phyloP scores from a whole-genome alignment of 2,888 invertebrate genomes.

The Acleris emargana region DNA sequence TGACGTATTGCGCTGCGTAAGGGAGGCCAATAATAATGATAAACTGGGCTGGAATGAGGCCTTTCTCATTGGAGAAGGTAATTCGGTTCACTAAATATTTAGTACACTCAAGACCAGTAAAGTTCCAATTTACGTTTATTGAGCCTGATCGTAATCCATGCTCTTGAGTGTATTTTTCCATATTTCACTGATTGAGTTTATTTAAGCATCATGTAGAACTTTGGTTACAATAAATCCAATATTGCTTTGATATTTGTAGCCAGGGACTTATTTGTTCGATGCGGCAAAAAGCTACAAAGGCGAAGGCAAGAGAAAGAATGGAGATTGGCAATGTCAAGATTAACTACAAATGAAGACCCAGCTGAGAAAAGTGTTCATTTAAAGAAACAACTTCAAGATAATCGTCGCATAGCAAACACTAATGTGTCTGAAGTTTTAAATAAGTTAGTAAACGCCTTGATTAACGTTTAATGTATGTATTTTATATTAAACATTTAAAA shows the following conservation, averaged over 20 bases:
- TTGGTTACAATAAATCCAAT: neutral
- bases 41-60: conserved; percentile 71
- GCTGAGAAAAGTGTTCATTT: conserved; percentile 81
- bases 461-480: neutral
- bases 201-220: too few species aligned
- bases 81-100: neutral
- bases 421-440: conserved; percentile 82
- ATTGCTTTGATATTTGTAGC: conserved; percentile 63
- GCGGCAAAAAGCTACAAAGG: conserved; percentile 86
- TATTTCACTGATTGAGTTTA: too few species aligned
- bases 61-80: conserved; percentile 75
- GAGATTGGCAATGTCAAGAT: conserved; percentile 81
- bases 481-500: too few species aligned
- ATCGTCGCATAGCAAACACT: conserved; percentile 74
- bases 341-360: conserved; percentile 82
- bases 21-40: conserved; percentile 69
- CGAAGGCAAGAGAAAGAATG: conserved; percentile 86
- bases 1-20: conserved; percentile 75
- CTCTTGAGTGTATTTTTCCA: too few species aligned
- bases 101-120: too few species aligned
- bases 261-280: conserved; percentile 85
- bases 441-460: conserved; percentile 70
- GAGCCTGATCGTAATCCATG: too few species aligned
- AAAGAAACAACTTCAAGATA: conserved; percentile 82
- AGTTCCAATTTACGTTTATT: too few species aligned